These are phyloP conservation scores for Sander lucioperca DNA, from an alignment of 2,113 vertebrate genomes.

Conservation along the genomic window DNA sequence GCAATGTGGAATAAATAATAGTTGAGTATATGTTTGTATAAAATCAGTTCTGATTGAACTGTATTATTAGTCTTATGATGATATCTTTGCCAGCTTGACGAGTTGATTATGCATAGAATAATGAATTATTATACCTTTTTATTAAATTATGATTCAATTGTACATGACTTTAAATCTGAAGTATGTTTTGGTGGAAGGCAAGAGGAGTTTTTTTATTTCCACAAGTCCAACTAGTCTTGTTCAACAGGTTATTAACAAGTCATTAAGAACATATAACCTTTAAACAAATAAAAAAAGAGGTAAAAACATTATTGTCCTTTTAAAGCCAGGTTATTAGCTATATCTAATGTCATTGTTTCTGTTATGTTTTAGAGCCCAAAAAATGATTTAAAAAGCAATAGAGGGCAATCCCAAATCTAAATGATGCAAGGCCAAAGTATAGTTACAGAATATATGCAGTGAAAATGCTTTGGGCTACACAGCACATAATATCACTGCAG, in stretches of 20 bases:
- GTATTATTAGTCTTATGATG: background rate
- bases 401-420: slow-evolving; percentile 10
- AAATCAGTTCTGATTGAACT: background rate
- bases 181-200: background rate
- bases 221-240: too few relatives aligned
- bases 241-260: background rate
- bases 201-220: background rate
- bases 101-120: too few relatives aligned
- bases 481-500: slow-evolving; percentile 42
- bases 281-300: background rate
- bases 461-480: slow-evolving; percentile 38
- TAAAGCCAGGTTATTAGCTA: background rate
- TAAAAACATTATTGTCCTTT: background rate
- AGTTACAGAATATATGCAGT: slow-evolving; percentile 32
- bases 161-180: background rate
- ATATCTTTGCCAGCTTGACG: background rate
- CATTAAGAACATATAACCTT: background rate
- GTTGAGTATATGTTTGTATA: background rate
- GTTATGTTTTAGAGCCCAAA: background rate
- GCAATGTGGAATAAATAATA: background rate
- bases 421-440: slow-evolving; percentile 37
- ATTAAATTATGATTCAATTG: background rate
- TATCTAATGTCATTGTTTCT: background rate
- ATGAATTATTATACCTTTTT: background rate
- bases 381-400: background rate